Evolutionary conservation across 2,888 invertebrate species (phyloP).

Genomic region (Drosophila mayaguana): DNA sequence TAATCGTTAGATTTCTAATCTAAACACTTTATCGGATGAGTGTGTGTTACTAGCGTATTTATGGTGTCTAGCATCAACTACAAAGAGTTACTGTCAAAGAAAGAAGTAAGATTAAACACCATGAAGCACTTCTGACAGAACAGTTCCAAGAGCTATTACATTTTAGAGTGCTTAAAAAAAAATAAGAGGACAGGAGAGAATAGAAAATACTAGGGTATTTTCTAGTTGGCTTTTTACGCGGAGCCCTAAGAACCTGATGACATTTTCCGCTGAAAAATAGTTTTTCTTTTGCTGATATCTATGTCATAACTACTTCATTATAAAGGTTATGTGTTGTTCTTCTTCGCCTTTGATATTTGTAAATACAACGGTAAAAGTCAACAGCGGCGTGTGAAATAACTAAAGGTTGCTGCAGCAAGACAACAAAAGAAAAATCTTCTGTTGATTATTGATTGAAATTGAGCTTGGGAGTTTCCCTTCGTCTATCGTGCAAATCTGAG

Average conservation of each 20-base stretch:
- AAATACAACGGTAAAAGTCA: slow-evolving; percentile 2
- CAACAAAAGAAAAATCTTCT: too few species aligned
- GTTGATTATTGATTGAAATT: neutral
- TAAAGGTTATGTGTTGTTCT: neutral
- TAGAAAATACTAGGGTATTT: slow-evolving; percentile 6
- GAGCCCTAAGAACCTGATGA: neutral
- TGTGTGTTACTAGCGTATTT: slow-evolving; percentile 1
- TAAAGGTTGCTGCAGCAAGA: neutral
- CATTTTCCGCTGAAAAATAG: neutral
- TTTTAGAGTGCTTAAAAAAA: neutral
- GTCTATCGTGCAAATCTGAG: neutral
- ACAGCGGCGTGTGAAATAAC: neutral
- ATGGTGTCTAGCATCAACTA: too few species aligned
- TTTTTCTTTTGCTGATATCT: slow-evolving; percentile 3
- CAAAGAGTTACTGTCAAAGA: neutral
- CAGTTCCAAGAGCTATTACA: neutral
- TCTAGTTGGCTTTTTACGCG: neutral
- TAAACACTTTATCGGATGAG: slow-evolving; percentile 7
- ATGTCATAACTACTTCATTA: neutral
- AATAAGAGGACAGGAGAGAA: neutral
- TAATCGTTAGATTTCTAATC: neutral
- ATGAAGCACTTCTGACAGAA: neutral
- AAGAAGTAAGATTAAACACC: neutral
- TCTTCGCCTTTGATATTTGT: slow-evolving; percentile 10
- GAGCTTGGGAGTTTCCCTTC: neutral